Conservation (phyloP, 2,888 invertebrate species). For the Tetragnatha montana region DNA sequence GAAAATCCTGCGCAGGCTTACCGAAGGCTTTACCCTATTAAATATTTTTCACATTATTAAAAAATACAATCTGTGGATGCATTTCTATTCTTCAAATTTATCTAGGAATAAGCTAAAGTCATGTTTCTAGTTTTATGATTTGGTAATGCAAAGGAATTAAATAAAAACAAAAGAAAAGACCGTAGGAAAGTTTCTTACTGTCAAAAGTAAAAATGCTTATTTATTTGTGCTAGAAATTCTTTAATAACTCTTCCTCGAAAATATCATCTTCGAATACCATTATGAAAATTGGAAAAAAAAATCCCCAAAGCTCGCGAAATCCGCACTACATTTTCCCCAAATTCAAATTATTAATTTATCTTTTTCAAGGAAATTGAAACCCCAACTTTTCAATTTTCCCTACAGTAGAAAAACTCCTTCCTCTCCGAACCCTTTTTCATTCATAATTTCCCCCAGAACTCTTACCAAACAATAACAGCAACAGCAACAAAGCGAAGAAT, state of each 20-base stretch:
- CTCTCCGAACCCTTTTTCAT: constrained; percentile 1
- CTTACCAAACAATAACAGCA: constrained; percentile 10
- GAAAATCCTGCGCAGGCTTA: no score
- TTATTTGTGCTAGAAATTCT: not conserved
- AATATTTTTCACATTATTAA: no score
- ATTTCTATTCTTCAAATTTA: no score
- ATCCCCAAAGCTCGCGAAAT: constrained; percentile 8
- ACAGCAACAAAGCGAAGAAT: not conserved
- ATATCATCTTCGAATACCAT: constrained; percentile 23
- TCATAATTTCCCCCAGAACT: constrained; percentile 32
- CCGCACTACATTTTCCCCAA: constrained; percentile 10
- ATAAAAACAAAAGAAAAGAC: not conserved
- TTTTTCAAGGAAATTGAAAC: constrained; percentile 60
- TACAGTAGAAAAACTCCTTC: no score
- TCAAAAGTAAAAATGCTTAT: not conserved
- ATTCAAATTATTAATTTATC: constrained; percentile 60
- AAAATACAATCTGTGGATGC: no score
- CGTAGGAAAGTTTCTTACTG: not conserved
- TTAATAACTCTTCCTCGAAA: not conserved
- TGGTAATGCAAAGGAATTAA: not conserved
- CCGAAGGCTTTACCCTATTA: no score
- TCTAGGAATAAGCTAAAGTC: no score
- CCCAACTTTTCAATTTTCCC: constrained; percentile 42
- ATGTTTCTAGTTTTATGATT: not conserved
- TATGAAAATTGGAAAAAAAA: constrained; percentile 18